These are phyloP conservation scores for Falco concolor DNA, from an alignment of 2,797 vertebrate genomes.

Conservation along the genomic window DNA sequence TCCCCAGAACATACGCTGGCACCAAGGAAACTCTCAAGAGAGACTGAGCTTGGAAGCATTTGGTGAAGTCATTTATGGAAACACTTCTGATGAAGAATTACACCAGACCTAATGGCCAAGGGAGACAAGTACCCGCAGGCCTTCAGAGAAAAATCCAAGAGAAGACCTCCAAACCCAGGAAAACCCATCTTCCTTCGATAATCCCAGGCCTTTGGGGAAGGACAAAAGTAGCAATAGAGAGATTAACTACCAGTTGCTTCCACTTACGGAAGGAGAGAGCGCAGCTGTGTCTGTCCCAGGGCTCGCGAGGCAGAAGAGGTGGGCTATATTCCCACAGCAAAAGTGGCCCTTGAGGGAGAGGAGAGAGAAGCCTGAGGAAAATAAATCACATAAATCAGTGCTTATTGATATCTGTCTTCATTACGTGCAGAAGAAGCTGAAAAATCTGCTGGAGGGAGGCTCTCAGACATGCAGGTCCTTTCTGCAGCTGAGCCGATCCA, in stretches of 20 bases:
- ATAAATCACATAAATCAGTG: neutral
- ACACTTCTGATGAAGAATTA: neutral
- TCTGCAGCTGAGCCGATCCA: neutral
- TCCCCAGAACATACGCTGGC: accelerated
- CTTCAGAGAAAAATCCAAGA: neutral
- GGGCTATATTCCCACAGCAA: neutral
- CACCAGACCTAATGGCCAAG: neutral
- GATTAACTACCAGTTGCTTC: neutral
- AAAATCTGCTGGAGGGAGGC: neutral
- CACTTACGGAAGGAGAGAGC: neutral
- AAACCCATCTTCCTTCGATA: neutral
- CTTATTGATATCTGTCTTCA: neutral
- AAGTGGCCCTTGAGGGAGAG: neutral
- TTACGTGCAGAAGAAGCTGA: neutral
- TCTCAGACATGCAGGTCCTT: neutral
- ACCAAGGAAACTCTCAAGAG: neutral
- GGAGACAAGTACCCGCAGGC: neutral
- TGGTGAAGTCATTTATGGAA: accelerated
- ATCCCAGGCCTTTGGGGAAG: neutral
- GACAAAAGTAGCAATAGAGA: neutral
- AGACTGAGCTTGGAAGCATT: neutral
- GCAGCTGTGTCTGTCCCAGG: accelerated
- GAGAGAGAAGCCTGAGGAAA: neutral
- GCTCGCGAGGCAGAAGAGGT: neutral
- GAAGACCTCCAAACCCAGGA: neutral